Evolutionary conservation across 2,797 vertebrate genomes (phyloP).

Genomic region (Manis crassicaudata): DNA sequence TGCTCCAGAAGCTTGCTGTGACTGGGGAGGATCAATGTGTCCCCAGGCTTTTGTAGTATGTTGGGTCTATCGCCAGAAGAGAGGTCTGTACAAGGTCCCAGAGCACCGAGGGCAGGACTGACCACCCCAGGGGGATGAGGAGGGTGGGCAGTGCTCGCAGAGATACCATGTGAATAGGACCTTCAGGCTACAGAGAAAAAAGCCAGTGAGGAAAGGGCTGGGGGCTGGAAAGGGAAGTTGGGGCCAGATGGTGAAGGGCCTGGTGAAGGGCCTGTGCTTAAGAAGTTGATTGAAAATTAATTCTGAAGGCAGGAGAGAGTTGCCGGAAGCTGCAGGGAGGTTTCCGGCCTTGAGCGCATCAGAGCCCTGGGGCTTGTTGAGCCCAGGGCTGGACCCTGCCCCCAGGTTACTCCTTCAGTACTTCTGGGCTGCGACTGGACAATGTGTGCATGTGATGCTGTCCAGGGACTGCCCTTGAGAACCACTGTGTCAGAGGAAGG

Average conservation of each 20-base stretch:
- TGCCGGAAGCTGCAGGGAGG: not conserved
- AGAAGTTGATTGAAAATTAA: not conserved
- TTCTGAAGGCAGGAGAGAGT: not conserved
- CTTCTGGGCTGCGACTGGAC: not conserved
- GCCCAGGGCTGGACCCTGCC: not conserved
- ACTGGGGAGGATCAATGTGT: rapidly evolving
- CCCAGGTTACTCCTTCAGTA: not conserved
- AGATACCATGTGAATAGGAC: not conserved
- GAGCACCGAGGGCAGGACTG: not conserved
- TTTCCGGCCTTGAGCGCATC: not conserved
- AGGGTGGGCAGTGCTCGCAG: not conserved
- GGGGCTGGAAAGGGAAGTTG: too few species aligned
- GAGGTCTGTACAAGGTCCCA: too few species aligned
- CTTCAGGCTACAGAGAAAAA: rapidly evolving
- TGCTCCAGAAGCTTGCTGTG: not conserved
- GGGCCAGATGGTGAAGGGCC: not conserved
- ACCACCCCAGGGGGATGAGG: not conserved
- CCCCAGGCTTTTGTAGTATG: rapidly evolving
- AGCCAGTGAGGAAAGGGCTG: not conserved
- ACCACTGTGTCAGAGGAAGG: not conserved
- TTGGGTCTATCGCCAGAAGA: rapidly evolving
- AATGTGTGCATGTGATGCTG: too few species aligned
- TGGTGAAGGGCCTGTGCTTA: not conserved
- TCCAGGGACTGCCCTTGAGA: not conserved
- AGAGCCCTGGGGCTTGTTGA: not conserved